These are phyloP conservation scores for Drymonia ruficornis DNA, from an alignment of 2,888 invertebrate genomes.

Conservation along the genomic window DNA sequence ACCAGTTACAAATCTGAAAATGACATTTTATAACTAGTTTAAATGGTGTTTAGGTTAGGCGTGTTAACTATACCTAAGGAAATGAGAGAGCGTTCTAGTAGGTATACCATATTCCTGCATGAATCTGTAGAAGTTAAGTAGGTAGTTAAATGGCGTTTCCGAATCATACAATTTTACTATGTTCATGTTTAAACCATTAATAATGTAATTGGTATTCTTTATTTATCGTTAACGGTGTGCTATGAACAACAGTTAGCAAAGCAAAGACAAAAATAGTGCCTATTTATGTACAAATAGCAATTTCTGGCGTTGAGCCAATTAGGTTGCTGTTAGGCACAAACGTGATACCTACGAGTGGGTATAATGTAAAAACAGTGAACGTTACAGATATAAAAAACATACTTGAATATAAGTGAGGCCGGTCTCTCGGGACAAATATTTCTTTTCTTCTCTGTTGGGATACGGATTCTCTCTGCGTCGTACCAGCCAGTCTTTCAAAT, in stretches of 20 bases:
- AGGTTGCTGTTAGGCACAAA: conserved; percentile 76
- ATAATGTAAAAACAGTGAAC: conserved; percentile 28
- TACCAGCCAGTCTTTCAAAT: conserved; percentile 91
- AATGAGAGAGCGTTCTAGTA: no score
- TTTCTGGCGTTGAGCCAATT: conserved; percentile 77
- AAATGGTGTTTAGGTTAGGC: no score
- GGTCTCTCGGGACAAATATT: conserved; percentile 88
- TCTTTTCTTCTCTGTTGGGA: conserved; percentile 91
- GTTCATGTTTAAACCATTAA: no score
- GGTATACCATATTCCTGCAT: no score
- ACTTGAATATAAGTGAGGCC: conserved; percentile 92
- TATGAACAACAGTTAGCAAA: conserved; percentile 64
- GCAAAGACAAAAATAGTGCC: conserved; percentile 81
- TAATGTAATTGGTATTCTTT: not conserved
- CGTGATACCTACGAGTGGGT: conserved; percentile 55
- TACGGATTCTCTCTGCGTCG: conserved; percentile 91
- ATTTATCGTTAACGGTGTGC: conserved; percentile 33
- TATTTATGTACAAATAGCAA: conserved; percentile 82
- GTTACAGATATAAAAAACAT: conserved; percentile 45
- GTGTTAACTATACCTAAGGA: not conserved
- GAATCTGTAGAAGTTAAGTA: no score
- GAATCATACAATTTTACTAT: no score
- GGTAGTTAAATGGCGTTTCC: no score
- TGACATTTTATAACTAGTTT: conserved; percentile 1
- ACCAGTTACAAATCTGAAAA: conserved; percentile 90